Evolutionary conservation across 2,113 vertebrate genomes (phyloP), one percentile per base, ranked within the genome.

Genomic region (Eptesicus fuscus): DNA sequence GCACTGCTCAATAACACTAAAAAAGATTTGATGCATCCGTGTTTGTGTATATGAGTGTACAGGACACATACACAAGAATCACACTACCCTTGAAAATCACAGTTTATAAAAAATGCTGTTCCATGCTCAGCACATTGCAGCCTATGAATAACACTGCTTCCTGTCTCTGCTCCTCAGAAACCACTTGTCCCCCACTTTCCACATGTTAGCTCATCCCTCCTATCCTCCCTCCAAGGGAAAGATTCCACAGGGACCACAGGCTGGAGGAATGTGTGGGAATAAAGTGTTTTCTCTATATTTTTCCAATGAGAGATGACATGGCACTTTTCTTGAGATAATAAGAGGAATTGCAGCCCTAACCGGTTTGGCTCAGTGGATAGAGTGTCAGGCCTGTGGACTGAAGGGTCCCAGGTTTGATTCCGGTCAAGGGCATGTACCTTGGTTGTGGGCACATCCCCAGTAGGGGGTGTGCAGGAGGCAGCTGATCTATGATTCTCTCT

Each of bases 301-400:
- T 71, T 90, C 23, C 40, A 42, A 35, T 80, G 1, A 83, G 3
- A 1, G 16, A 56, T 83, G 8, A 0, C 35, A 42, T 78, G 13
- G 73, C 2, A 73, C 7, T 42, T 53, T 56, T 47, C 9, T 80
- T 53, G 91, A 82, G 14, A 47, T 90, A 92, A 4, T 87, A 76
- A 79, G 12, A 83, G 10, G 86, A 63, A 67, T 18, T 42, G 5
- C 3, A 70, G 59, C 59, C 3, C 23, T 61, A 61, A 61, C 25
- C 1, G 1, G 59, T 61, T 61, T 61, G 59, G 23, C 1, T 61
- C 56, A 61, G 59, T 61, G 59, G 23, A 28, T 61, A 61, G 25
- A 61, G 23, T 0, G 4, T 28, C 23, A 25, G 0, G 0, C 59
- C 59, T 28, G 59, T 3, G 4, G 9, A 61, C 25, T 28, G 56